A percentile compares a stretch with the other conserved stretches of the same genome.
These are phyloP conservation scores for Colaptes auratus DNA, from an alignment of 2,113 vertebrate genomes.

Conservation along the genomic window DNA sequence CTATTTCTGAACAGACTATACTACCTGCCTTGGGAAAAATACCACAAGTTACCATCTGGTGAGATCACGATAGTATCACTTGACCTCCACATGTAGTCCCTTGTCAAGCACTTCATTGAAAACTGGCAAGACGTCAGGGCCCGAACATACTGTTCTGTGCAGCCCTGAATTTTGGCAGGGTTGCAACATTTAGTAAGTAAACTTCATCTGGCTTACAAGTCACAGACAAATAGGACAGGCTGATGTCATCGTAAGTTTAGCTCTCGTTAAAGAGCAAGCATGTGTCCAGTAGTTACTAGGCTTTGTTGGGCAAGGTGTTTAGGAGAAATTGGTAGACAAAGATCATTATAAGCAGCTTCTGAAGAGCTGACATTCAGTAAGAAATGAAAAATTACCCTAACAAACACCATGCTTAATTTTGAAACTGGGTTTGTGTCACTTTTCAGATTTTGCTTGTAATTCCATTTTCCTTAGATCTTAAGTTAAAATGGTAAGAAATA, in stretches of 20 bases:
- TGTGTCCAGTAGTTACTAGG: constrained; percentile 10
- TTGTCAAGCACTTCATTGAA: constrained; percentile 46
- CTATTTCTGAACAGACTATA: constrained; percentile 13
- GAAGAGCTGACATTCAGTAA: constrained; percentile 1
- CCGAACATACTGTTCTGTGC: constrained; percentile 45
- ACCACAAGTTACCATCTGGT: constrained; percentile 31
- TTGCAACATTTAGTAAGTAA: constrained; percentile 26
- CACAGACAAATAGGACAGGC: constrained; percentile 35
- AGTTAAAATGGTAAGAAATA: background rate
- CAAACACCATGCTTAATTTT: background rate
- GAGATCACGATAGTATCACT: constrained; percentile 3
- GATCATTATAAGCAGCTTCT: constrained; percentile 28
- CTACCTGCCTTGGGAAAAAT: constrained; percentile 51
- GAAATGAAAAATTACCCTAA: background rate
- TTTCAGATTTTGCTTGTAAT: background rate
- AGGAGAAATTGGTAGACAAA: constrained; percentile 37
- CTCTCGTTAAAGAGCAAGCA: constrained; percentile 34
- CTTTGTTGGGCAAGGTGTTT: constrained; percentile 25
- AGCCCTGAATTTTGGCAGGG: constrained; percentile 33
- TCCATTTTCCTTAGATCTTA: background rate
- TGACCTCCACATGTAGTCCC: constrained; percentile 45
- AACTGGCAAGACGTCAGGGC: constrained; percentile 33
- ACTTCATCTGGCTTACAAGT: constrained; percentile 26
- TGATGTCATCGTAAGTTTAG: constrained; percentile 39
- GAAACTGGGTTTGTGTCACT: background rate